phyloP scores from a whole-genome alignment of 2,113 vertebrate genomes.

The Carassius gibelio region DNA sequence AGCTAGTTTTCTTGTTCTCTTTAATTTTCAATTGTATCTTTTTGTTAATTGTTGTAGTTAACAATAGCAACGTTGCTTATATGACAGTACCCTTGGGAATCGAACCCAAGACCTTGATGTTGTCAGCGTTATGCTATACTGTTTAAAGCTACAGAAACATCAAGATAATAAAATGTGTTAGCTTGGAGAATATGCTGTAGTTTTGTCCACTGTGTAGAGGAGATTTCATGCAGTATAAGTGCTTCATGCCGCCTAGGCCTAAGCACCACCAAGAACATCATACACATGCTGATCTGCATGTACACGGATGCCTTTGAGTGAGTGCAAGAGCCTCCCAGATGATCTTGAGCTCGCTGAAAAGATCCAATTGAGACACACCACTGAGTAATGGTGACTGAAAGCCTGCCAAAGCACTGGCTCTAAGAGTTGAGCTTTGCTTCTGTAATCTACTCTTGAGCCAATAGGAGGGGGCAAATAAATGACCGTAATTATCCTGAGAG shows the following conservation, averaged over 20 bases:
- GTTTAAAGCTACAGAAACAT: neutral
- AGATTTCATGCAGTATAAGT: neutral
- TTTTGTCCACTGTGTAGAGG: neutral
- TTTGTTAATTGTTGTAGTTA: neutral
- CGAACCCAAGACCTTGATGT: neutral
- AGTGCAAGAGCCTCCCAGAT: constrained; percentile 44
- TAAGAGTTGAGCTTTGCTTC: constrained; percentile 13
- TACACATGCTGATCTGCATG: constrained; percentile 24
- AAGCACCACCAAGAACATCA: neutral
- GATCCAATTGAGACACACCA: constrained; percentile 39
- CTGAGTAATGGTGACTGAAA: constrained; percentile 52
- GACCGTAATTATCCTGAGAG: constrained; percentile 51
- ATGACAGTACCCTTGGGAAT: neutral
- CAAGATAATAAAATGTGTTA: neutral
- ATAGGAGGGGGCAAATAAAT: constrained; percentile 54
- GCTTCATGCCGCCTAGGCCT: neutral
- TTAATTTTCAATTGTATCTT: neutral
- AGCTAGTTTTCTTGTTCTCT: neutral
- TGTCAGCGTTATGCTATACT: neutral
- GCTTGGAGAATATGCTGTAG: neutral
- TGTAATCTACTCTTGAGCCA: constrained; percentile 46
- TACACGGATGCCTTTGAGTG: constrained; percentile 28
- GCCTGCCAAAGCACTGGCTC: constrained; percentile 46
- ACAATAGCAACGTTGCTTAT: neutral
- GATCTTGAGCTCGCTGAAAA: constrained; percentile 46